These are phyloP conservation scores for Agriopis aurantiaria DNA, from an alignment of 2,888 invertebrate genomes.

Conservation along the genomic window DNA sequence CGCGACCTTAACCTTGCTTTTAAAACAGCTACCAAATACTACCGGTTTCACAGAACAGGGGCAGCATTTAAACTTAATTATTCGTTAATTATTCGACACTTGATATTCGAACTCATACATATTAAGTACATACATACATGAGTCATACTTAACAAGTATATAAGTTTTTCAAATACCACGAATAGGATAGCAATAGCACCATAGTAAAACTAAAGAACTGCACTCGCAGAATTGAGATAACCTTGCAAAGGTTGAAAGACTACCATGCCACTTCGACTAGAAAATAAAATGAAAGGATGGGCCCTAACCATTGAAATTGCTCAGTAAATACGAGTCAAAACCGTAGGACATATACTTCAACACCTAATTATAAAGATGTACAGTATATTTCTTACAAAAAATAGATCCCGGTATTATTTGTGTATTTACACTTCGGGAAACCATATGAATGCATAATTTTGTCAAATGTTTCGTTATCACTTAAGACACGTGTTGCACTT, in stretches of 20 bases:
- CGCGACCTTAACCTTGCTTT: constrained; percentile 42
- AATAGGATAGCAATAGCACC: background rate
- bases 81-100: constrained; percentile 20
- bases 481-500: too few species aligned
- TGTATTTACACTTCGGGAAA: too few species aligned
- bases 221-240: background rate
- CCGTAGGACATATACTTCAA: too few species aligned
- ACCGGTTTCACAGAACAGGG: constrained; percentile 41
- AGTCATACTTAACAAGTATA: background rate
- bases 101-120: constrained; percentile 6
- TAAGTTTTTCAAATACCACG: background rate
- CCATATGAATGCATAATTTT: too few species aligned
- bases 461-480: too few species aligned
- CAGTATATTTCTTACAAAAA: too few species aligned
- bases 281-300: too few species aligned
- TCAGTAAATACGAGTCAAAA: too few species aligned
- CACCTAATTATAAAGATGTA: too few species aligned
- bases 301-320: too few species aligned
- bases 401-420: too few species aligned
- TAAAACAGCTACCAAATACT: constrained; percentile 37
- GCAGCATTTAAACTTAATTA: constrained; percentile 31
- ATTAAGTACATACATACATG: background rate
- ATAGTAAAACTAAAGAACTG: background rate
- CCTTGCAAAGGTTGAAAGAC: constrained; percentile 1
- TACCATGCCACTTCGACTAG: constrained; percentile 17